Evolutionary conservation across 2,888 invertebrate species (phyloP), one percentile per base, ranked within the genome.

Genomic region (Drosophila incognita): DNA sequence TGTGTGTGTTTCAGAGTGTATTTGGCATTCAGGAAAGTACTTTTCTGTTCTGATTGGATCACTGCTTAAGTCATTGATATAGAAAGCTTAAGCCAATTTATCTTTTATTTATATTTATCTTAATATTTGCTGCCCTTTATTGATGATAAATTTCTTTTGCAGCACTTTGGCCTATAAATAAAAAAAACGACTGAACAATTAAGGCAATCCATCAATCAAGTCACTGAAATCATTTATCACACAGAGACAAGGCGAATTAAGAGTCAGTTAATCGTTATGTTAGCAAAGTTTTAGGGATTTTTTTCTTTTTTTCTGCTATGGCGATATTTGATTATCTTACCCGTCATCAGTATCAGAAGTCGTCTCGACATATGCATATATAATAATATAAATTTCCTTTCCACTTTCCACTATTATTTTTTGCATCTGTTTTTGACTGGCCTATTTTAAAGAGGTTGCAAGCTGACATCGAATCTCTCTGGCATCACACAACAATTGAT

Each of bases 11-110:
- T 33, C 33, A 33, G 33, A 33, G 38, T 51, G 68, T 36, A 15
- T 46, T 67, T 75, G 70, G 52, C 66, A 75, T 62, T 78, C 62
- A 68, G 71, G 65, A 79, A 78, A 75, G 71, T 75, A 35, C 53
- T 61, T 70, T 70, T 67, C 64, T 27, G 57, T n/a, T 10, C 56
- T 70, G 71, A 74, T 75, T 67, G 54, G 61, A 75, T 75, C 67
- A 24, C 36, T 53, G 65, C 31, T 51, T 38, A 65, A 69, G 73
- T 48, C 60, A 66, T 66, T 66, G 61, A 66, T 38, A 40, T 52
- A 58, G 64, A 31, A 49, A 54, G 31, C 35, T 60, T 69, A 11
- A 21, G 58, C 53, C 48, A 59, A 69, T 24, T 49, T 27, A 64
- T 57, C 46, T 61, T 48, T 24, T 46, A 13, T 29, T 38, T 40